These are phyloP conservation scores for Prunella strophiata DNA, from an alignment of 2,797 vertebrate species.

Conservation along the genomic window DNA sequence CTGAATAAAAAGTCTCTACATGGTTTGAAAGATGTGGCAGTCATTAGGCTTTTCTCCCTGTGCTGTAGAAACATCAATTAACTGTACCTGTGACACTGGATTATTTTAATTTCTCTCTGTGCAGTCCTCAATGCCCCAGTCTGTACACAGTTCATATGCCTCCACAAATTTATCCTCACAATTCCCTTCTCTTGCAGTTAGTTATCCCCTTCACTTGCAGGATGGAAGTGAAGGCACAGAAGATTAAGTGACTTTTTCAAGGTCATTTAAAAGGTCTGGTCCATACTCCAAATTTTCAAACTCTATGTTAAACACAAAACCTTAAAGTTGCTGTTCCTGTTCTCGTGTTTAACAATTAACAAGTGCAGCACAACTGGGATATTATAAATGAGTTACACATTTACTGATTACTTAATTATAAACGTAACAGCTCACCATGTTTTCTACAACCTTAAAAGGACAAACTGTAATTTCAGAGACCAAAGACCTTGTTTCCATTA, in stretches of 20 bases:
- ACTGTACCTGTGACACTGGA: neutral
- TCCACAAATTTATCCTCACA: neutral
- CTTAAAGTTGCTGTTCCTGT: neutral
- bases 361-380: constrained; percentile 5
- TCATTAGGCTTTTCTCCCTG: neutral
- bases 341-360: constrained; percentile 9
- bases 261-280: neutral
- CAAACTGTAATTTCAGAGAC: neutral
- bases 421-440: neutral
- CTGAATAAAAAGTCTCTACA: neutral
- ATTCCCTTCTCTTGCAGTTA: neutral
- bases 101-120: neutral
- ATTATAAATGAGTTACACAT: neutral
- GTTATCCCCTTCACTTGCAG: neutral
- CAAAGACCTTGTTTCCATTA: neutral
- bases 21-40: neutral
- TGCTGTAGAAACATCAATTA: neutral
- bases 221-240: neutral
- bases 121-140: neutral
- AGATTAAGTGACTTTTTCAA: neutral
- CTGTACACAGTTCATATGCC: neutral
- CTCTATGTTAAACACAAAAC: neutral
- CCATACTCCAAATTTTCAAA: neutral
- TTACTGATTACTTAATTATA: constrained; percentile 39
- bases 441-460: neutral